Conservation (phyloP, 2,797 vertebrate species). For the Dallia pectoralis region DNA sequence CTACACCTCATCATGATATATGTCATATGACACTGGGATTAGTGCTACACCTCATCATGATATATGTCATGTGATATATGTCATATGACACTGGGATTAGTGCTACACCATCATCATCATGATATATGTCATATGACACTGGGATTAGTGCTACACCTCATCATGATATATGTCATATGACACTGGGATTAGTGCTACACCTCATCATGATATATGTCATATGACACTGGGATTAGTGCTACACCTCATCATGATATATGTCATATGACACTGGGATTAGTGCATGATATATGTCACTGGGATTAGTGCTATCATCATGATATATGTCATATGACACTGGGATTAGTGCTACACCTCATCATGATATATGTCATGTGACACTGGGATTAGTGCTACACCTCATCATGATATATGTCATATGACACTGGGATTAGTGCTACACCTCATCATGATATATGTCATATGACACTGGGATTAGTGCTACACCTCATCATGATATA, state of each 20-base stretch:
- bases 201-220: not conserved
- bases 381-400: too few relatives aligned
- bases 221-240: too few relatives aligned
- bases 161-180: not conserved
- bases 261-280: not conserved
- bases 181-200: too few relatives aligned
- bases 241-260: not conserved
- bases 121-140: not conserved
- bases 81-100: not conserved
- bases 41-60: too few relatives aligned
- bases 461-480: not conserved
- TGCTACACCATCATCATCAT: too few relatives aligned
- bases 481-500: not conserved
- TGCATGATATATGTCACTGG: not conserved
- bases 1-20: not conserved
- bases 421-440: too few relatives aligned
- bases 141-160: too few relatives aligned
- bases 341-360: too few relatives aligned
- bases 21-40: not conserved
- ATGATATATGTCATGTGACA: not conserved
- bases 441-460: not conserved
- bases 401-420: not conserved
- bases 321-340: not conserved
- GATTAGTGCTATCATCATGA: too few relatives aligned
- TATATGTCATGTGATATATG: too few relatives aligned